Percentiles rank a stretch among this genome's conserved stretches.
Evolutionary conservation across 2,797 vertebrate species (phyloP).

Genomic region (Betta splendens): DNA sequence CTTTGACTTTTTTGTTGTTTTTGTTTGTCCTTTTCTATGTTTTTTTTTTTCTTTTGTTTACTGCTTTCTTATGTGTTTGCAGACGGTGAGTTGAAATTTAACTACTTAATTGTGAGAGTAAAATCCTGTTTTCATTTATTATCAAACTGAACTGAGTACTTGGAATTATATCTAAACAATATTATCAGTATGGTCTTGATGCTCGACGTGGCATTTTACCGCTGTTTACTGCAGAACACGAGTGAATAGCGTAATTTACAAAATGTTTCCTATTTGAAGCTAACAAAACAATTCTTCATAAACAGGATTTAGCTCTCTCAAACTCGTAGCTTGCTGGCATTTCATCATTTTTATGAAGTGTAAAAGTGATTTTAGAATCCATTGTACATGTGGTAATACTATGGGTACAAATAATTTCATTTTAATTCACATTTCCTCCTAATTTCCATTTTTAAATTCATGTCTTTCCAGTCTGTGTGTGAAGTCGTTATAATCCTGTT

Average conservation of each 20-base stretch:
- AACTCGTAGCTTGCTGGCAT: slow-evolving; percentile 81
- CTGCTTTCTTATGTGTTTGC: slow-evolving; percentile 98
- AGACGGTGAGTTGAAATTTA: slow-evolving; percentile 97
- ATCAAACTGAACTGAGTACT: slow-evolving; percentile 26
- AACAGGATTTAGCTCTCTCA: slow-evolving; percentile 85
- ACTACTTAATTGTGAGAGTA: slow-evolving; percentile 81
- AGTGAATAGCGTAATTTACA: slow-evolving; percentile 3
- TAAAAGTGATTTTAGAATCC: slow-evolving; percentile 73
- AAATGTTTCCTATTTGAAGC: slow-evolving; percentile 14
- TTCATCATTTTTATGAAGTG: slow-evolving; percentile 76
- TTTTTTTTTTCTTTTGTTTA: slow-evolving; percentile 77
- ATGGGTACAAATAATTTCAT: slow-evolving; percentile 59
- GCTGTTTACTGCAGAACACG: slow-evolving; percentile 9
- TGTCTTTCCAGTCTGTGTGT: slow-evolving; percentile 57
- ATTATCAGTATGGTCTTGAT: slow-evolving; percentile 6
- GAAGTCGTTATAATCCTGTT: slow-evolving; percentile 45
- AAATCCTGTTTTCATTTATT: slow-evolving; percentile 81
- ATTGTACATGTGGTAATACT: slow-evolving; percentile 69
- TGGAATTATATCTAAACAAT: slow-evolving; percentile 9
- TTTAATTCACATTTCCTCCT: slow-evolving; percentile 62
- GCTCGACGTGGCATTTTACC: not conserved
- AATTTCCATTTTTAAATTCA: slow-evolving; percentile 68
- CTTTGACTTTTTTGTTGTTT: slow-evolving; percentile 83
- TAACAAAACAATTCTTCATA: slow-evolving; percentile 44
- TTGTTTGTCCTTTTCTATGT: slow-evolving; percentile 81